Percentiles rank a stretch among this genome's conserved stretches.
Conservation (phyloP, 1,140 invertebrate species). For the Drosophila mauritiana region DNA sequence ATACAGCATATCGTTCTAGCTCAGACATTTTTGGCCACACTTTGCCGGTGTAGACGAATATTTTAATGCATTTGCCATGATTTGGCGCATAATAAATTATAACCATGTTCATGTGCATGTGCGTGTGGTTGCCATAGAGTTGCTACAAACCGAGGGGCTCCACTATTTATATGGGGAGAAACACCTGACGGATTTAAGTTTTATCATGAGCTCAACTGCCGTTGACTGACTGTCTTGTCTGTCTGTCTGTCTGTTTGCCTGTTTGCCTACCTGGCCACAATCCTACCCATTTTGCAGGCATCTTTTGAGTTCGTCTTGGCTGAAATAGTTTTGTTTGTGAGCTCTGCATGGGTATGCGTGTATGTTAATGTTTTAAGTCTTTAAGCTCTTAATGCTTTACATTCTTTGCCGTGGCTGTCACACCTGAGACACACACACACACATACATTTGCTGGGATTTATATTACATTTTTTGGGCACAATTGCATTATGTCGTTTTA, state of each 20-base stretch:
- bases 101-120: conserved; percentile 28
- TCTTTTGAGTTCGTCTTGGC: conserved; percentile 37
- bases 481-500: conserved; percentile 45
- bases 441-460: conserved; percentile 32
- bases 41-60: conserved; percentile 60
- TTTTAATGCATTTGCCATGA: conserved; percentile 75
- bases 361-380: conserved; percentile 71
- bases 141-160: not conserved
- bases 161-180: conserved; percentile 36
- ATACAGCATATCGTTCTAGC: conserved; percentile 54
- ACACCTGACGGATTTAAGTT: conserved; percentile 76
- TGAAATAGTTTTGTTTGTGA: conserved; percentile 59
- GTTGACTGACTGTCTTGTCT: conserved; percentile 49
- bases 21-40: conserved; percentile 72
- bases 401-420: conserved; percentile 56
- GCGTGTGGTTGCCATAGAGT: conserved; percentile 1
- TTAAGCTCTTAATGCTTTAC: conserved; percentile 73
- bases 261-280: conserved; percentile 29
- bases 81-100: conserved; percentile 77
- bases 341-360: not conserved
- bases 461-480: conserved; percentile 35
- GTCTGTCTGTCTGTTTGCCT: conserved; percentile 40
- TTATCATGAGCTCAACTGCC: conserved; percentile 62
- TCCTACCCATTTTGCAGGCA: conserved; percentile 12
- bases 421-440: conserved; percentile 37